These are phyloP conservation scores for Labrus mixtus DNA, from an alignment of 2,113 vertebrate genomes.

Conservation along the genomic window DNA sequence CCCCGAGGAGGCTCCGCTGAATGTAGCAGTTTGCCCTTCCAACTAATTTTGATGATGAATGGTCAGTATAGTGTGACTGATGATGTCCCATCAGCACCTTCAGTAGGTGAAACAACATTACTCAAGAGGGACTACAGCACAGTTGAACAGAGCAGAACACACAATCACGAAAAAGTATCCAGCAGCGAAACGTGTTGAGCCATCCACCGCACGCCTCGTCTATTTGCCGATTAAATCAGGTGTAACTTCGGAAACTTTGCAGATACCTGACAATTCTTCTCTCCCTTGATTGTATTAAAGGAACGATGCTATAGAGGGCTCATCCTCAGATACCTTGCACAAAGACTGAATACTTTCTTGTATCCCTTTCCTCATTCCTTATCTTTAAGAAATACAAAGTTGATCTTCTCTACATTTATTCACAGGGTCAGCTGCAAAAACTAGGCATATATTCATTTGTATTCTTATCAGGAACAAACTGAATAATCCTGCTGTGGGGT, in stretches of 20 bases:
- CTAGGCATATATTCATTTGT: too few relatives aligned
- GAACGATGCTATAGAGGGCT: background rate
- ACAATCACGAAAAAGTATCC: background rate
- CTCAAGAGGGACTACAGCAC: conserved; percentile 9
- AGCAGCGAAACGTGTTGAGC: background rate
- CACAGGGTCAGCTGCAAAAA: too few relatives aligned
- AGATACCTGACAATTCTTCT: background rate
- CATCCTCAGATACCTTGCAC: background rate
- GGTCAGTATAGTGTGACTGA: conserved; percentile 64
- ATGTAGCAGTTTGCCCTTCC: conserved; percentile 59
- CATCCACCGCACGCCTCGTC: background rate
- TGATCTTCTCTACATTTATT: too few relatives aligned
- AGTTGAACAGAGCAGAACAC: background rate
- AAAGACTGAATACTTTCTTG: too few relatives aligned
- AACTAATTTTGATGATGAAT: conserved; percentile 66
- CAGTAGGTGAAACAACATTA: conserved; percentile 30
- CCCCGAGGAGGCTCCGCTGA: conserved; percentile 40
- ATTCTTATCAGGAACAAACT: background rate
- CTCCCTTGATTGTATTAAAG: background rate
- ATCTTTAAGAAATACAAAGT: too few relatives aligned
- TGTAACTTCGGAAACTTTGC: background rate
- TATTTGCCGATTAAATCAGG: background rate
- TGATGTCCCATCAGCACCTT: conserved; percentile 56
- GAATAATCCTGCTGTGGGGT: background rate
- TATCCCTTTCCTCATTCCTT: too few relatives aligned